phyloP scores from a whole-genome alignment of 2,888 invertebrate species.

The Scaeva pyrastri region DNA sequence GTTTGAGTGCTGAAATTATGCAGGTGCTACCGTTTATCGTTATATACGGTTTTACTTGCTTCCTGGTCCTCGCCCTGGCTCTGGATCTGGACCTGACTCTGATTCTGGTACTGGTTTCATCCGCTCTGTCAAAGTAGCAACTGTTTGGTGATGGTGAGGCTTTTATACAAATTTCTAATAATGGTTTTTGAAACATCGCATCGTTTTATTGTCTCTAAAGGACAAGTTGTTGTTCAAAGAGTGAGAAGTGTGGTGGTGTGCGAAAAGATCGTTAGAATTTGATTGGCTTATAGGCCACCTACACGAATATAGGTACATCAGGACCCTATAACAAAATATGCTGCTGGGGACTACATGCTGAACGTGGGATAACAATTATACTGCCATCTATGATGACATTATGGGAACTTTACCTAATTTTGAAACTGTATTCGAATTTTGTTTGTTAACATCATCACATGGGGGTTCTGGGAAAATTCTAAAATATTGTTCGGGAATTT shows the following conservation, averaged over 20 bases:
- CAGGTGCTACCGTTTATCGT: conserved; percentile 66
- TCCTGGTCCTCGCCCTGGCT: too few relatives aligned
- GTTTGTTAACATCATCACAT: conserved; percentile 25
- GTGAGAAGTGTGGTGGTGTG: conserved; percentile 15
- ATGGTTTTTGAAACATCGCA: not conserved
- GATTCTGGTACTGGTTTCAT: too few relatives aligned
- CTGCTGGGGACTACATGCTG: conserved; percentile 38
- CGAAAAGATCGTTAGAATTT: conserved; percentile 62
- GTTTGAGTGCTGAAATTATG: conserved; percentile 73
- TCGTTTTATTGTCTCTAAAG: conserved; percentile 14
- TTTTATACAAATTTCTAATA: not conserved
- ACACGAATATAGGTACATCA: too few relatives aligned
- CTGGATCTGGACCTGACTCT: too few relatives aligned
- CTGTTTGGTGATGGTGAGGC: not conserved
- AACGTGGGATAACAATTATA: conserved; percentile 55
- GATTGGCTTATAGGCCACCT: conserved; percentile 29
- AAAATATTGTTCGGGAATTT: not conserved
- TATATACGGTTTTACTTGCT: not conserved
- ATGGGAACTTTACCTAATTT: conserved; percentile 13
- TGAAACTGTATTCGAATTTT: conserved; percentile 10
- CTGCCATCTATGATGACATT: conserved; percentile 36
- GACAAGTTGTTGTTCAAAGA: conserved; percentile 12
- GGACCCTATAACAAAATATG: conserved; percentile 26
- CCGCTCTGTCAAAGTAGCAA: too few relatives aligned
- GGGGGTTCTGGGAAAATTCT: conserved; percentile 45